A percentile compares a stretch with the other conserved stretches of the same genome.
Conservation (phyloP, 2,113 vertebrate species). For the Planiliza haematocheilus region DNA sequence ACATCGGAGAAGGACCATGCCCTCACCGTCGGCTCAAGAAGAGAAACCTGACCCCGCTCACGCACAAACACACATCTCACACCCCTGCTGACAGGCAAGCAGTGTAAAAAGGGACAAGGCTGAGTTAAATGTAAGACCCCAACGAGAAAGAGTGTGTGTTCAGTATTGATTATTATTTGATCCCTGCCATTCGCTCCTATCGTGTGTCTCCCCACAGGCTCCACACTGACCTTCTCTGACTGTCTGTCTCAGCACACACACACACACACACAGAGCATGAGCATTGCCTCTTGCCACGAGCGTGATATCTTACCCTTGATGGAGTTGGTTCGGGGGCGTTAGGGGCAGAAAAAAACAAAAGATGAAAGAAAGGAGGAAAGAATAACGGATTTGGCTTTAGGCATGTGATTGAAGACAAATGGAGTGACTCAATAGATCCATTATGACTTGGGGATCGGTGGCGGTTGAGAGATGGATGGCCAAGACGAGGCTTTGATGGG, state of each 20-base stretch:
- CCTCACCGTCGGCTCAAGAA: conserved; percentile 37
- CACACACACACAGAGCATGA: conserved; percentile 11
- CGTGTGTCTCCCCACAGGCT: conserved; percentile 68
- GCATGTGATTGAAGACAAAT: conserved; percentile 75
- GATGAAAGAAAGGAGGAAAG: conserved; percentile 42
- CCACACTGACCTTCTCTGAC: conserved; percentile 71
- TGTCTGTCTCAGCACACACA: conserved; percentile 50
- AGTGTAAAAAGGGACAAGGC: conserved; percentile 70
- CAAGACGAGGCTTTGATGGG: conserved; percentile 57
- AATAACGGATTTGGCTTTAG: conserved; percentile 68
- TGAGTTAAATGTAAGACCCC: conserved; percentile 58
- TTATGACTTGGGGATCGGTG: conserved; percentile 58
- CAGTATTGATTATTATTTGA: conserved; percentile 80
- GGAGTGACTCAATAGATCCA: conserved; percentile 73
- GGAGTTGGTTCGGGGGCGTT: conserved; percentile 54
- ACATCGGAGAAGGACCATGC: conserved; percentile 48
- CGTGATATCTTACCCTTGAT: conserved; percentile 62
- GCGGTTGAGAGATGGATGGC: conserved; percentile 58
- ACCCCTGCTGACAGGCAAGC: conserved; percentile 15
- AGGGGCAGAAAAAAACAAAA: conserved; percentile 30
- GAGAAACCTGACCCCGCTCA: conserved; percentile 57
- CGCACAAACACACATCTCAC: conserved; percentile 24
- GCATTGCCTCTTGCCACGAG: conserved; percentile 36
- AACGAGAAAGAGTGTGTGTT: conserved; percentile 47
- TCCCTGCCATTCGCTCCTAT: conserved; percentile 66